Evolutionary conservation across 37 sponge, comb jelly and placozoan species (phyloP).

Genomic region (Chondrosia reniformis): DNA sequence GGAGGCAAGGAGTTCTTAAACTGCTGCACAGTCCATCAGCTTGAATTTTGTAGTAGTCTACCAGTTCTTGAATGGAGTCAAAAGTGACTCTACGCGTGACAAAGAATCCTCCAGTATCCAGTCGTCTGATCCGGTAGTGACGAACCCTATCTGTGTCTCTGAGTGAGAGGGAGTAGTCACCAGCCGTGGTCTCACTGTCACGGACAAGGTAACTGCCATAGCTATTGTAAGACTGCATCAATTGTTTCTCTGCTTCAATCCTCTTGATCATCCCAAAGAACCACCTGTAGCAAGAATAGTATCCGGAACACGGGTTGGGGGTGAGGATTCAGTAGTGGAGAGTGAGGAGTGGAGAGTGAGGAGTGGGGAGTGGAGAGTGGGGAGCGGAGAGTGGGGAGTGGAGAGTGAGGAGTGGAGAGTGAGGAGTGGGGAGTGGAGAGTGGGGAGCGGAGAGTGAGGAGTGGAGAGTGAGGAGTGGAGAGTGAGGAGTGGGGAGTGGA

Average conservation of each 20-base stretch:
- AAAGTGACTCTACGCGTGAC: conserved; percentile 75
- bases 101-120: conserved; percentile 81
- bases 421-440: not conserved
- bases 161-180: conserved; percentile 91
- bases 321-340: not conserved
- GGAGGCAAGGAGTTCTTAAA: conserved; percentile 56
- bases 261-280: conserved; percentile 91
- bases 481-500: not conserved
- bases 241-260: conserved; percentile 90
- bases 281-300: conserved; percentile 67
- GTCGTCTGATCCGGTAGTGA: conserved; percentile 84
- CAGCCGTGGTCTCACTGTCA: conserved; percentile 93
- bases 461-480: not conserved
- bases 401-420: not conserved
- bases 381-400: not conserved
- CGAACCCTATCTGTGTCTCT: conserved; percentile 78
- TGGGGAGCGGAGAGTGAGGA: not conserved
- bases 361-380: not conserved
- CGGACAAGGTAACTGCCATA: conserved; percentile 88
- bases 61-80: conserved; percentile 69
- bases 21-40: conserved; percentile 84
- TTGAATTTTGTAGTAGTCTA: conserved; percentile 66
- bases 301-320: not conserved
- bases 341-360: not conserved
- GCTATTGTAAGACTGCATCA: conserved; percentile 66